phyloP scores from a whole-genome alignment of 1,140 invertebrate species.

The Sycophila sp. region DNA sequence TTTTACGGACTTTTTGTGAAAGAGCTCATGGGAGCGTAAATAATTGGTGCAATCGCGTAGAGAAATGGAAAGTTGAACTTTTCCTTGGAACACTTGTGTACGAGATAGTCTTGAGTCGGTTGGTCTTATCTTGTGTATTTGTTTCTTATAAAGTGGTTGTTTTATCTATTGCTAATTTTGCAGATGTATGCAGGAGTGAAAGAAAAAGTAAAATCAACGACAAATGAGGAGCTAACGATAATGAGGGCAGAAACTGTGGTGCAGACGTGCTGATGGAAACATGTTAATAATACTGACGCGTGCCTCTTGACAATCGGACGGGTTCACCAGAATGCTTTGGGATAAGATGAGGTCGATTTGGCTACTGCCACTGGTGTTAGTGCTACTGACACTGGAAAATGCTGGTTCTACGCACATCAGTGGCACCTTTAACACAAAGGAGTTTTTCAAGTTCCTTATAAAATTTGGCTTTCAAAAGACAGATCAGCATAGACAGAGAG shows the following conservation, averaged over 20 bases:
- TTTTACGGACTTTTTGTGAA: too few relatives aligned
- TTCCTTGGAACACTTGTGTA: too few relatives aligned
- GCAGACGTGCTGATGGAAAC: conserved; percentile 8
- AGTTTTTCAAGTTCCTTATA: conserved; percentile 91
- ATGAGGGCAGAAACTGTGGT: neutral
- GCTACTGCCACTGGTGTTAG: conserved; percentile 27
- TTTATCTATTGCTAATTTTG: too few relatives aligned
- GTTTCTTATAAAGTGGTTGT: too few relatives aligned
- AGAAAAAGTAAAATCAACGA: too few relatives aligned
- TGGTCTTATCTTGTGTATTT: too few relatives aligned
- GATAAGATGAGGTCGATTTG: conserved; percentile 22
- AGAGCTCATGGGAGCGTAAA: too few relatives aligned
- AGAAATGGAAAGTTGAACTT: too few relatives aligned
- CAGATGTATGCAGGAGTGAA: too few relatives aligned
- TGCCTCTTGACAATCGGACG: conserved; percentile 28
- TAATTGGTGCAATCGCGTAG: too few relatives aligned
- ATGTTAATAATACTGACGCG: conserved; percentile 22
- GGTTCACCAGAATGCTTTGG: neutral
- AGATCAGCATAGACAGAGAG: conserved; percentile 80
- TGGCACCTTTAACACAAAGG: conserved; percentile 74
- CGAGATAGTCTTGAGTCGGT: too few relatives aligned
- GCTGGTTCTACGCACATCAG: conserved; percentile 66
- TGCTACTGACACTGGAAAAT: conserved; percentile 38
- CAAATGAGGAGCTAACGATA: neutral
- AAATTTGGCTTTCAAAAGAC: conserved; percentile 98